Evolutionary conservation across 1,140 invertebrate genomes (phyloP).

Genomic region (Drosophila triauraria): DNA sequence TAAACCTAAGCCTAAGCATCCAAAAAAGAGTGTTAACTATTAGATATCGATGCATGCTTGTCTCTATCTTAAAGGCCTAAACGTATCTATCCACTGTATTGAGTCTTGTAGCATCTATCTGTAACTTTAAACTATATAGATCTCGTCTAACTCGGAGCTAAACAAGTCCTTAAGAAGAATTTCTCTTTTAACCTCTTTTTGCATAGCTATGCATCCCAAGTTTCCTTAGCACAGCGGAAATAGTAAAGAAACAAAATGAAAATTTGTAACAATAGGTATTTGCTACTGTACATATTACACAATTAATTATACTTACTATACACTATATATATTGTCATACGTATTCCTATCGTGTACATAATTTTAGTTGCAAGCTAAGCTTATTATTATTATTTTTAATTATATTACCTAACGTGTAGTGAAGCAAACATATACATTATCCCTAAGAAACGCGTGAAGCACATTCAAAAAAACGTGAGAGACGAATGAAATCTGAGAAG

Average conservation of each 20-base stretch:
- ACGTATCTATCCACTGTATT: conserved; percentile 40
- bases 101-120: conserved; percentile 39
- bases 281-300: conserved; percentile 61
- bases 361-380: conserved; percentile 69
- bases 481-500: conserved; percentile 38
- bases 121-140: conserved; percentile 60
- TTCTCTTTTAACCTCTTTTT: conserved; percentile 31
- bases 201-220: conserved; percentile 50
- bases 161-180: conserved; percentile 43
- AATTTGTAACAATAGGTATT: conserved; percentile 58
- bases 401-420: conserved; percentile 19
- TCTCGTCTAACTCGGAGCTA: conserved; percentile 68
- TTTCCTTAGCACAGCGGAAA: conserved; percentile 59
- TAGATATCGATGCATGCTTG: conserved; percentile 44
- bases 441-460: conserved; percentile 48
- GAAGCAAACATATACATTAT: conserved; percentile 59
- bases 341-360: conserved; percentile 50
- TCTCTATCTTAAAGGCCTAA: conserved; percentile 9
- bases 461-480: conserved; percentile 53
- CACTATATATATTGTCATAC: conserved; percentile 20
- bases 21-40: conserved; percentile 44
- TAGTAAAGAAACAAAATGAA: conserved; percentile 11
- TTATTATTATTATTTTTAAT: conserved; percentile 46
- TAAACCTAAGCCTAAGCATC: conserved; percentile 7
- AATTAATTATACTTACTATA: conserved; percentile 31